Conservation (phyloP, 2,888 invertebrate species). For the Zygogramma bicolorata region DNA sequence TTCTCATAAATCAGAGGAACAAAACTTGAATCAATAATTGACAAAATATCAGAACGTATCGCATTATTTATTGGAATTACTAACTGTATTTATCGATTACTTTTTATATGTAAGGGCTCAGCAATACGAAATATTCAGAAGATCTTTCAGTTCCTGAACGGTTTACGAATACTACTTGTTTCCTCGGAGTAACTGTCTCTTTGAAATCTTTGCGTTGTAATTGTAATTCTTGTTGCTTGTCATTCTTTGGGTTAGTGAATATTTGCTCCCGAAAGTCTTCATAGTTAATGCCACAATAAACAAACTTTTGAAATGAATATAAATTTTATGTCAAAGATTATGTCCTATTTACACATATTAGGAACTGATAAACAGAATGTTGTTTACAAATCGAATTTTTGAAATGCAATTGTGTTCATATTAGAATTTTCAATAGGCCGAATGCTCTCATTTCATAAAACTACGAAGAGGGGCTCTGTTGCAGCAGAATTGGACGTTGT, state of each 20-base stretch:
- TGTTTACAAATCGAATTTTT: neutral
- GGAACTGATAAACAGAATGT: neutral
- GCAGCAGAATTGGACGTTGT: no score
- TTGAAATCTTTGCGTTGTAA: no score
- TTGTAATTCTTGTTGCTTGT: no score
- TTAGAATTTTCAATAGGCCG: no score
- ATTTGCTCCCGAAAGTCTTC: no score
- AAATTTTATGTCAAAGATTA: neutral
- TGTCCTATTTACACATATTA: neutral
- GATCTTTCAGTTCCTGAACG: neutral
- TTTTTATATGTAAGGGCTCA: neutral
- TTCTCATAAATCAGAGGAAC: neutral
- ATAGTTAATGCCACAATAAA: neutral
- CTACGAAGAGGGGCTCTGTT: no score
- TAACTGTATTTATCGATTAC: neutral
- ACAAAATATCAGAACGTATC: slow-evolving; percentile 1
- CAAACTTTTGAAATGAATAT: neutral
- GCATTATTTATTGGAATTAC: neutral
- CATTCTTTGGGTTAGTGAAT: no score
- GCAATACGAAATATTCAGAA: neutral
- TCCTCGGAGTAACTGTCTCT: no score
- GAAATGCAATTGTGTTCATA: neutral
- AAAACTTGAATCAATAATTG: slow-evolving; percentile 2
- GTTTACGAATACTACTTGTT: neutral
- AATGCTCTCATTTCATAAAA: neutral